Percentiles rank a stretch among this genome's conserved stretches.
phyloP scores from a whole-genome alignment of 2,797 vertebrate species.

The Lophotriccus pileatus region DNA sequence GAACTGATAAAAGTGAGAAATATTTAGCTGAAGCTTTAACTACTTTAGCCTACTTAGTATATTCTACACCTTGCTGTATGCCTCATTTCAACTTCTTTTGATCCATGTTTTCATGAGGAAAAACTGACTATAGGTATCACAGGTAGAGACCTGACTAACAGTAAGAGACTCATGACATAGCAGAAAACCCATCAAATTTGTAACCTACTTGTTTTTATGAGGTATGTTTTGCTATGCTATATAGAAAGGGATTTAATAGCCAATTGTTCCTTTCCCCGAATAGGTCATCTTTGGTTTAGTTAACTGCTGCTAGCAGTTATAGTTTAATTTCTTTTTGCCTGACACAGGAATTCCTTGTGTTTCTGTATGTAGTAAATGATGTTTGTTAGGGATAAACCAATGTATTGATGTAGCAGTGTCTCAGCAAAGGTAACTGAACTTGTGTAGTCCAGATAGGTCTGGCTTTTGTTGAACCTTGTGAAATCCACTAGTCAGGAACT shows the following conservation, averaged over 20 bases:
- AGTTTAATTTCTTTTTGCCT: background rate
- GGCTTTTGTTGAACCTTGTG: background rate
- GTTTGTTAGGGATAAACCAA: background rate
- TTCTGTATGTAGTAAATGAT: background rate
- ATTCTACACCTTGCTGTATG: background rate
- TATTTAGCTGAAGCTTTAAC: slow-evolving; percentile 39
- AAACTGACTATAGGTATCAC: slow-evolving; percentile 28
- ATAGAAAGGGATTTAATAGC: slow-evolving; percentile 16
- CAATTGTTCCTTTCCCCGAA: background rate
- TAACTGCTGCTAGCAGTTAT: background rate
- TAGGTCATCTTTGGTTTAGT: background rate
- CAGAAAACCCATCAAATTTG: slow-evolving; percentile 11
- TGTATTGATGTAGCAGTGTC: rapidly evolving
- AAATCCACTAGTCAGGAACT: background rate
- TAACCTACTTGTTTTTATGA: slow-evolving; percentile 32
- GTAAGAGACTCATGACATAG: background rate
- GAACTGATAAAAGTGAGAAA: slow-evolving; percentile 20
- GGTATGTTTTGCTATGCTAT: background rate
- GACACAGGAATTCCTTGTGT: background rate
- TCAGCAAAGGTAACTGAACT: background rate
- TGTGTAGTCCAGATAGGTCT: background rate
- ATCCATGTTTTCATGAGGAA: background rate
- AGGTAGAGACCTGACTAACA: background rate
- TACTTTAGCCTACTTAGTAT: slow-evolving; percentile 39
- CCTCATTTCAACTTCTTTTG: slow-evolving; percentile 25